Evolutionary conservation across 2,888 invertebrate species (phyloP), one percentile per base, ranked within the genome.

Genomic region (Tolmerus cingulatus): DNA sequence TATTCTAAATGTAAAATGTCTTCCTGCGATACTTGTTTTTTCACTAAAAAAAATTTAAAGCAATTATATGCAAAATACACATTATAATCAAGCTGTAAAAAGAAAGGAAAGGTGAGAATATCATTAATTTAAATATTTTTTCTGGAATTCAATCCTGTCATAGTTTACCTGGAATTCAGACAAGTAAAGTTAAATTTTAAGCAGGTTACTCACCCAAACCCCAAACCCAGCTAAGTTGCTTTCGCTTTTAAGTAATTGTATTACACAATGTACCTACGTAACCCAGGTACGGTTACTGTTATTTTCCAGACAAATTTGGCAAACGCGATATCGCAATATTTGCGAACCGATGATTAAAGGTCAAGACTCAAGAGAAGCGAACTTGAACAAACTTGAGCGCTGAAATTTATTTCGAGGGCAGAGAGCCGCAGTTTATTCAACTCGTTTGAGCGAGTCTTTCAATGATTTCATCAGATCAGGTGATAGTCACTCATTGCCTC

Each of bases 381-480:
- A 66, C 66, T 66, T 66, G 66, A 66, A 66, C 12, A 66, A 66
- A 66, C 66, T 66, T 66, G 51, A 51, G 51, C n/a, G 51, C 51
- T n/a, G 7, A n/a, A 40, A 46, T 46, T 46, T 46, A 16, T 46
- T 12, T 16, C 12, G 43, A 46, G 43, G 43, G 43, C 43, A 46
- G 14, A 55, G n/a, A 55, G 55, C 8, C 5, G 55, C 19, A 79
- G 79, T 79, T 79, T 79, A 19, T 79, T 79, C 79, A 79, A 79
- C 79, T 55, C 79, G 30, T 27, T 46, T 27, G 46, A 23, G 30
- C 23, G 9, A 19, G 40, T 8, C 5, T 30, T 30, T 46, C 51
- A 51, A 79, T 79, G 79, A 79, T 46, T 79, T 79, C 79, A 79
- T 79, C 79, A 30, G 55, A 79, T 79, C 79, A 79, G 51, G 79